Percentiles rank a stretch among this genome's conserved stretches.
These are phyloP conservation scores for Geopemphigus sp. DNA, from an alignment of 1,140 invertebrate species.

Conservation along the genomic window DNA sequence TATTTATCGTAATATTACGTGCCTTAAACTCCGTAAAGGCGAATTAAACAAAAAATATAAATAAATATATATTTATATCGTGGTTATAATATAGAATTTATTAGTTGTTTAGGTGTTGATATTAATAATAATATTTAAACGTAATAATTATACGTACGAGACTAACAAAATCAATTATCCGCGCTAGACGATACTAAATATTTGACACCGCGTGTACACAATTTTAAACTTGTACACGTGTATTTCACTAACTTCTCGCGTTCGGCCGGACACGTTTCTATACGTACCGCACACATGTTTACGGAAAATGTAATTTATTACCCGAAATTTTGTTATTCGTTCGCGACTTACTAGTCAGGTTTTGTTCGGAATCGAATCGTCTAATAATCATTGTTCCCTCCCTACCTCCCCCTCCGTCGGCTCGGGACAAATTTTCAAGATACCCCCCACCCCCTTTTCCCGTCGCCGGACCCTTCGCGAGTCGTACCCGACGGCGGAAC, in stretches of 20 bases:
- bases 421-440: too few species aligned
- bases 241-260: slow-evolving; percentile 7
- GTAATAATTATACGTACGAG: not conserved
- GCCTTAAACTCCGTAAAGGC: not conserved
- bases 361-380: slow-evolving; percentile 4
- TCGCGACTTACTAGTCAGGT: slow-evolving; percentile 41
- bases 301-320: too few species aligned
- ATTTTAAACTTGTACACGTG: not conserved
- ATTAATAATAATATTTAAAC: not conserved
- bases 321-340: slow-evolving; percentile 1
- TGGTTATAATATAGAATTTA: slow-evolving; percentile 11
- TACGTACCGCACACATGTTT: too few species aligned
- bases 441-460: too few species aligned
- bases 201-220: too few species aligned
- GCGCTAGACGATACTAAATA: slow-evolving; percentile 11
- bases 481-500: too few species aligned
- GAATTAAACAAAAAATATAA: too few species aligned
- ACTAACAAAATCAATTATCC: slow-evolving; percentile 27
- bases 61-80: not conserved
- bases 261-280: not conserved
- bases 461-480: too few species aligned
- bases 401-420: not conserved
- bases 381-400: not conserved
- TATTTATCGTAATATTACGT: not conserved
- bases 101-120: slow-evolving; percentile 14